Base-by-base conservation (phyloP, 2,888 invertebrate genomes). In the Ectropis crepuscularia region DNA sequence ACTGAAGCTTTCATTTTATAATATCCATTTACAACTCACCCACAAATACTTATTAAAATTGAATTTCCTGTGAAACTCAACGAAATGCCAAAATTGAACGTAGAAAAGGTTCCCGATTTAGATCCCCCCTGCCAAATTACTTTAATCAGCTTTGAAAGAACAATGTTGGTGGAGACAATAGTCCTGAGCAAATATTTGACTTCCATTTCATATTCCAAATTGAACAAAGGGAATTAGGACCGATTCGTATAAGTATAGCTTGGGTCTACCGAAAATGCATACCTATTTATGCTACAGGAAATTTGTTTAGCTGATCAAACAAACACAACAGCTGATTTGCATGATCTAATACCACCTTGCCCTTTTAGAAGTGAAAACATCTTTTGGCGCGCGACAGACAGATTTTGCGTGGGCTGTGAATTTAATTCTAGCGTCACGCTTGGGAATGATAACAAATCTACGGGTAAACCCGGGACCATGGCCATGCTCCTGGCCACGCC, bases 141-240 rank as follows among this genome's bases (percentile, higher is more conserved):
- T 51, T 46, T 60, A 64, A 64, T 64, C 64, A 53, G 59, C 51
- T 60, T 64, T 39, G 47, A 54, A 60, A 55, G 55, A 57, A 63
- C 63, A 60, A 60, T 60, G 57, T 60, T 48, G 42, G 47, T 16
- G 37, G 53, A 62, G 55, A 50, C 59, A 64, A 54, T 45, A 59
- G 55, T 28, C 55, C 55, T 53, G n/a, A 43, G 51, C 51, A 55
- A 64, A 64, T 64, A n/a, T 64, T 63, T 64, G 42, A 43, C 50
- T 50, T 55, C 55, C 63, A 54, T 63, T 64, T 28, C 41, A 51
- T 64, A 51, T 54, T 54, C 51, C 36, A 43, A 5, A 51, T 60
- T 55, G 28, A 53, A 63, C 59, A 54, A 49, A 53, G 53, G 48
- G 47, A 60, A 55, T 60, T 38, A 43, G 55, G 55, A 8, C 53